Base-by-base conservation (phyloP, 2,113 vertebrate genomes). In the Planiliza haematocheilus region DNA sequence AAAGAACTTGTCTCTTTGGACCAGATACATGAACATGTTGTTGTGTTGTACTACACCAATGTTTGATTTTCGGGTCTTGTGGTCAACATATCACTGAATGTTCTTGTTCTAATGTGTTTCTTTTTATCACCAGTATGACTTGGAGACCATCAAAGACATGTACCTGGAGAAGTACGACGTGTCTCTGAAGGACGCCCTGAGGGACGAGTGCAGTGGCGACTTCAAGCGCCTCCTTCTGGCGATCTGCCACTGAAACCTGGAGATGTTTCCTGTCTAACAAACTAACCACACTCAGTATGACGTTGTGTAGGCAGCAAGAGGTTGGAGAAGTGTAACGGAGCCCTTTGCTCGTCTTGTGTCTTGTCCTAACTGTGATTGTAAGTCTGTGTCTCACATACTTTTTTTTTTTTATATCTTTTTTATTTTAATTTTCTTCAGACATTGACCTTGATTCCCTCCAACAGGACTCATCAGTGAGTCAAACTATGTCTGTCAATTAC, bases 81-180 rank as follows among this genome's bases (percentile, higher is more conserved):
- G 12, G 12, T 42, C 14, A 16, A 8, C 20, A 2, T 2, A 10
- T 2, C 12, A 38, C 10, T 12, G 38, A 5, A n/a, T 14, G 21
- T 30, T 30, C 24, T 2, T 30, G 96, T 75, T 88, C 95, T 0
- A 96, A 99, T 97, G 97, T 99, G 93, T 49, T 14, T 6, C 7
- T 13, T 10, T 16, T 38, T 53, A 14, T 57, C 17, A 4, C 49
- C 84, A 95, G 94, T 86, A 78, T 7, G 94, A 95, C n/a, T 64
- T 95, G 90, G 94, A 95, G 89, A 94, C 93, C 69, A 92, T 95
- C 72, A 95, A 95, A 60, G 93, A 94, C 63, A 67, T 94, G 90
- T 95, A 95, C 74, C 84, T 94, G 89, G 93, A 94, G 84, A 94
- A 95, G 78, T 94, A 94, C 10, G 93, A 95, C 24, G 90, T 94